Evolutionary conservation across 2,888 invertebrate genomes (phyloP).

Genomic region (Prosapia bicincta): DNA sequence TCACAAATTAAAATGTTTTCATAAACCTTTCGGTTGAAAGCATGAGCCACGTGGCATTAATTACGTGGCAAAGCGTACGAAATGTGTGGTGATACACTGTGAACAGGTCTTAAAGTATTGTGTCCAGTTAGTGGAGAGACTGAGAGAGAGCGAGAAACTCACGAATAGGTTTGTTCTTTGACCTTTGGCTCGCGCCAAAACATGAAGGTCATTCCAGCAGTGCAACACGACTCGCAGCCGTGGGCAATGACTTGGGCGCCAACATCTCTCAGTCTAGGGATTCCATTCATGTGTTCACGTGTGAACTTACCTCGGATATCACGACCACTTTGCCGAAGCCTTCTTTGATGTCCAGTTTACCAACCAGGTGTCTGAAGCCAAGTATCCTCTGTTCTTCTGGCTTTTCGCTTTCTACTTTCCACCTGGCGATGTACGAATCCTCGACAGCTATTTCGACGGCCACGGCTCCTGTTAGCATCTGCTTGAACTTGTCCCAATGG

Average conservation of each 20-base stretch:
- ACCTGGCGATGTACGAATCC: slow-evolving; percentile 49
- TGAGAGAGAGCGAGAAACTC: background rate
- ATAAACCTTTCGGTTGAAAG: too few relatives aligned
- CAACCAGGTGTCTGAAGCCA: slow-evolving; percentile 59
- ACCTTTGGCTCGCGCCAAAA: background rate
- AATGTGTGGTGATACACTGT: too few relatives aligned
- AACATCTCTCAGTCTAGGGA: background rate
- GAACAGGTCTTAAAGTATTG: too few relatives aligned
- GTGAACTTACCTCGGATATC: slow-evolving; percentile 55
- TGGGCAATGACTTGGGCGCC: background rate
- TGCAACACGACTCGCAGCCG: background rate
- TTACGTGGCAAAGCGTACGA: too few relatives aligned
- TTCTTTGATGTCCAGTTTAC: slow-evolving; percentile 61
- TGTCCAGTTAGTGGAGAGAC: too few relatives aligned
- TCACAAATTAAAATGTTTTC: too few relatives aligned
- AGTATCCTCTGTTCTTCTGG: slow-evolving; percentile 39
- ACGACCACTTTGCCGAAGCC: slow-evolving; percentile 67
- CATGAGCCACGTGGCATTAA: too few relatives aligned
- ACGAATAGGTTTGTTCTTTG: background rate
- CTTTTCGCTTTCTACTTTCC: slow-evolving; percentile 25
- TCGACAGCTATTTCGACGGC: slow-evolving; percentile 56
- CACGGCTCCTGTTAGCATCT: slow-evolving; percentile 66
- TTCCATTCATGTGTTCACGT: too few relatives aligned
- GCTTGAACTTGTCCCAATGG: slow-evolving; percentile 65
- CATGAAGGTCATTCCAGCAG: background rate